phyloP scores from a whole-genome alignment of 2,888 invertebrate species.

The Schizotus pectinicornis region DNA sequence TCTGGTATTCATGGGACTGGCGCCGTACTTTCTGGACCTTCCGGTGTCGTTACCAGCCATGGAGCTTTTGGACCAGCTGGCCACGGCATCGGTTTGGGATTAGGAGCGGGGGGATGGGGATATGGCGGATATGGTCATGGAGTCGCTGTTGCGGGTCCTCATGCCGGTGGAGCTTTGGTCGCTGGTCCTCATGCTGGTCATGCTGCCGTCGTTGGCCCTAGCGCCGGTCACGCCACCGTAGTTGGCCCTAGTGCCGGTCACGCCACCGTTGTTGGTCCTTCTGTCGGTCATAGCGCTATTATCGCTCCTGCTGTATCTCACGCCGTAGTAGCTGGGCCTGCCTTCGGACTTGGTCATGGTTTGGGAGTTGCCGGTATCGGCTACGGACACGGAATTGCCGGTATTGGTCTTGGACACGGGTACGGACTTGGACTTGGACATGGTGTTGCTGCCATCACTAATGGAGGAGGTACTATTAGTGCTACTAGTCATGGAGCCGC shows the following conservation, averaged over 20 bases:
- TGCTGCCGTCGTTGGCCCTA: constrained; percentile 9
- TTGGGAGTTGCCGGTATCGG: not conserved
- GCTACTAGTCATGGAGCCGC: constrained; percentile 46
- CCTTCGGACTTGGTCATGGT: constrained; percentile 15
- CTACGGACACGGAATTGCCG: constrained; percentile 12
- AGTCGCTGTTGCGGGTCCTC: not conserved
- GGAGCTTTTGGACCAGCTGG: constrained; percentile 18
- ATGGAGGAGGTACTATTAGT: constrained; percentile 38
- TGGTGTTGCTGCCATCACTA: constrained; percentile 27
- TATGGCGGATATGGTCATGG: not conserved
- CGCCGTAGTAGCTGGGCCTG: constrained; percentile 8
- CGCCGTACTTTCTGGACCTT: constrained; percentile 18
- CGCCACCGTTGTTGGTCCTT: constrained; percentile 7
- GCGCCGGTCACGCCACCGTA: constrained; percentile 28
- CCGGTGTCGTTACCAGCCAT: constrained; percentile 22
- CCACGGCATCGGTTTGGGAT: constrained; percentile 25
- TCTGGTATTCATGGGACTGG: constrained; percentile 16
- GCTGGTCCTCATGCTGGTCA: constrained; percentile 3
- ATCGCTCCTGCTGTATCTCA: constrained; percentile 8
- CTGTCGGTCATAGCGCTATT: constrained; percentile 8
- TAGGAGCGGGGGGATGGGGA: constrained; percentile 14
- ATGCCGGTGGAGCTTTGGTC: constrained; percentile 24
- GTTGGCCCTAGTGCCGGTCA: constrained; percentile 18
- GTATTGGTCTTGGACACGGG: no score
- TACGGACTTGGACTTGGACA: constrained; percentile 8